phyloP scores from a whole-genome alignment of 2,797 vertebrate species.

The Lates japonicus region DNA sequence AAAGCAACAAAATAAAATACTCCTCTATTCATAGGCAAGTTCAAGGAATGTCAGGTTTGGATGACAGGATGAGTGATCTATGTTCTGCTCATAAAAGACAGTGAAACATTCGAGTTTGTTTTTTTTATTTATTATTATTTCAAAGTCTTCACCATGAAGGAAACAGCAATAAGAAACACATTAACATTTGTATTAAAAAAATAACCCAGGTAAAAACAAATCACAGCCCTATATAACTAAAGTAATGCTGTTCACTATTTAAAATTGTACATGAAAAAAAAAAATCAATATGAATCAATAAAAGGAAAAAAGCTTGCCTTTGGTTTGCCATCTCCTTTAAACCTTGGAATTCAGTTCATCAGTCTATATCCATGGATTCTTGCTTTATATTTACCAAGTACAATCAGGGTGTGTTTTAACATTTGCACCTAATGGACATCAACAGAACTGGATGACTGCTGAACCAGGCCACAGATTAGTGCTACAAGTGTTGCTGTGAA shows the following conservation, averaged over 20 bases:
- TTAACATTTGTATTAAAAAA: conserved; percentile 39
- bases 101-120: neutral
- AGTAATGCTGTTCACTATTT: neutral
- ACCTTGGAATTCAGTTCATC: neutral
- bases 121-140: conserved; percentile 68
- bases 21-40: too few species aligned
- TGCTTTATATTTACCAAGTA: neutral
- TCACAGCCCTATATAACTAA: conserved; percentile 21
- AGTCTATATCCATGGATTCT: neutral
- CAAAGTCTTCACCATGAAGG: conserved; percentile 55
- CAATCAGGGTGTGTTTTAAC: neutral
- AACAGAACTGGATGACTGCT: neutral
- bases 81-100: conserved; percentile 5
- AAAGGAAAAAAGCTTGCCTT: conserved; percentile 16
- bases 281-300: neutral
- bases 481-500: neutral
- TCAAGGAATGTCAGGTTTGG: too few species aligned
- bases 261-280: conserved; percentile 23
- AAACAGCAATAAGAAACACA: conserved; percentile 52
- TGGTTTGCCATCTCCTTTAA: conserved; percentile 8
- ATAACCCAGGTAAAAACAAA: conserved; percentile 51
- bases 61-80: neutral
- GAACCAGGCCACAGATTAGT: conserved; percentile 1
- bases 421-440: neutral
- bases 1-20: too few species aligned